Evolutionary conservation across 1,140 invertebrate genomes (phyloP), one percentile per base, ranked within the genome.

Genomic region (Callitettix versicolor): DNA sequence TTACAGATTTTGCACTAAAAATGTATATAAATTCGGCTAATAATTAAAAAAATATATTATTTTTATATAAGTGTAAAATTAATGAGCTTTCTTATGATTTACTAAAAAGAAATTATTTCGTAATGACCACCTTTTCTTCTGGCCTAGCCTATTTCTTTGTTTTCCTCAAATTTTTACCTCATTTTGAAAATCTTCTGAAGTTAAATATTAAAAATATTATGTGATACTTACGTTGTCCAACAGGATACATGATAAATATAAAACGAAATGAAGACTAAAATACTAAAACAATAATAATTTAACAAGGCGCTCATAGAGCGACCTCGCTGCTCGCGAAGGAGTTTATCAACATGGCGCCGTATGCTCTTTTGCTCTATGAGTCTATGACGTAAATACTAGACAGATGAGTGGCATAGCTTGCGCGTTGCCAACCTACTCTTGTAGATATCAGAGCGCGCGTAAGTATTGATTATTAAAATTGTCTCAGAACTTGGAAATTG

Each of bases 171-270:
- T 14, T 17, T 30, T 3, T 9, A 30, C 26, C 26, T 9, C 9
- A 3, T 30, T 30, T 30, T 4, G 3, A 30, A 30, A 9, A 30
- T 9, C 9, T 9, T 30, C 9, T 30, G 9, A 30, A 9, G 9
- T 30, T 9, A 30, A 30, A 30, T 30, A 3, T 30, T 26, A 24
- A n/a, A 6, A 14, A 30, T 48, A 48, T 43, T n/a, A 43, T 11
- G 7, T 50, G 52, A 40, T 62, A 76, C 75, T 76, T 72, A 76
- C 75, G 75, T 67, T 76, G 73, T 64, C 72, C 72, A 59, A 74
- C 73, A 63, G 74, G 75, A 73, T 74, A 75, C 75, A 76, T 76
- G 63, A 36, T 59, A 17, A 20, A 11, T 17, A 17, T n/a, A 49
- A 49, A 12, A 30, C 26, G 26, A 30, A 30, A 30, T 30, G 26